Evolutionary conservation across 2,888 invertebrate genomes (phyloP).

Genomic region (Cataglyphis altisquamis): DNA sequence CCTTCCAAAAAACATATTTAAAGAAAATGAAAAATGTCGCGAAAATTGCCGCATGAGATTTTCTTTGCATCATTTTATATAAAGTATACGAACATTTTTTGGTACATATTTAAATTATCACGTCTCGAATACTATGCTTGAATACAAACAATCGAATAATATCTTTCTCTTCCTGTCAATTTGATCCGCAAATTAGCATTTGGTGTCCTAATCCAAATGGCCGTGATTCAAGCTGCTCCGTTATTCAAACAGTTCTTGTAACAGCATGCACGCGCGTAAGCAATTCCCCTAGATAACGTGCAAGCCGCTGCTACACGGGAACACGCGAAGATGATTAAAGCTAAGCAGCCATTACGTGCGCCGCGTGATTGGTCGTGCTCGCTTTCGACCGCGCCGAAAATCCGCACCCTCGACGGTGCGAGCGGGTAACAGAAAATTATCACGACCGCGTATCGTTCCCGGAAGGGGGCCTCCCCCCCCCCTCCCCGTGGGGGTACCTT

Average conservation of each 20-base stretch:
- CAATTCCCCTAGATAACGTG: conserved; percentile 34
- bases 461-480: conserved; percentile 58
- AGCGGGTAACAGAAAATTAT: conserved; percentile 76
- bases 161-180: conserved; percentile 1
- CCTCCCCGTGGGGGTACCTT: conserved; percentile 20
- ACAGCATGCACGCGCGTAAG: conserved; percentile 13
- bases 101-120: background rate
- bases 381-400: conserved; percentile 60
- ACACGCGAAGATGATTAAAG: conserved; percentile 52
- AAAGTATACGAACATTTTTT: background rate
- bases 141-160: conserved; percentile 1
- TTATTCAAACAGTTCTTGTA: conserved; percentile 46
- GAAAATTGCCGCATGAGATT: background rate
- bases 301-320: conserved; percentile 24
- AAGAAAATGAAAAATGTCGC: background rate
- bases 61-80: background rate
- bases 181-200: conserved; percentile 43
- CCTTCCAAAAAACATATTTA: background rate
- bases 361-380: conserved; percentile 57
- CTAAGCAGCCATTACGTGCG: conserved; percentile 36
- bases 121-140: background rate
- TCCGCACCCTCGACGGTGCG: conserved; percentile 70
- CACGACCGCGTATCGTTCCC: conserved; percentile 76
- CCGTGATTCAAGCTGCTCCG: conserved; percentile 34
- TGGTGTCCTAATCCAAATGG: conserved; percentile 41